Conservation (phyloP, 2,888 invertebrate genomes). For the Plemyria rubiginata region DNA sequence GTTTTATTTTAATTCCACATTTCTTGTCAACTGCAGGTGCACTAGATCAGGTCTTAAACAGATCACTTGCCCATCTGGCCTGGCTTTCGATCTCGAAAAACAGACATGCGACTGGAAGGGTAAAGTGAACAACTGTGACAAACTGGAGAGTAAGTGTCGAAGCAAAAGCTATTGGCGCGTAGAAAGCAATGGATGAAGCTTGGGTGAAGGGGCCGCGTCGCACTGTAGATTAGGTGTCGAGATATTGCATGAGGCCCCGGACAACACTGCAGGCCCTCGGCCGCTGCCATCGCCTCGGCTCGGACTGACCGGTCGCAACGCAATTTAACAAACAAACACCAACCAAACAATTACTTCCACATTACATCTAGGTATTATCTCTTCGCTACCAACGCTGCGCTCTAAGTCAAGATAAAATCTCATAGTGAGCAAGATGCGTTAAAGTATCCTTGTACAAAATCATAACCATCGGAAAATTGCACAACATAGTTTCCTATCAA, state of each 20-base stretch:
- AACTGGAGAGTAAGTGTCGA: slow-evolving; percentile 96
- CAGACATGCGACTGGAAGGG: slow-evolving; percentile 99
- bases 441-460: too few relatives aligned
- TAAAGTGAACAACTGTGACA: slow-evolving; percentile 98
- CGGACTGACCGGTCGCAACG: slow-evolving; percentile 58
- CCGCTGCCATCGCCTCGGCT: slow-evolving; percentile 48
- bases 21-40: slow-evolving; percentile 90
- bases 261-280: slow-evolving; percentile 48
- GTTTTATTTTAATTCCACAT: slow-evolving; percentile 75
- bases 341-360: slow-evolving; percentile 24
- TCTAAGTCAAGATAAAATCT: background rate
- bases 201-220: slow-evolving; percentile 83
- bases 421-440: background rate
- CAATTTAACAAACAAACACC: slow-evolving; percentile 62
- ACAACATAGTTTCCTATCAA: too few relatives aligned
- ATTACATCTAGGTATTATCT: background rate
- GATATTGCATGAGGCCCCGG: slow-evolving; percentile 80
- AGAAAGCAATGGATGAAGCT: slow-evolving; percentile 79
- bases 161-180: slow-evolving; percentile 77
- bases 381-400: background rate
- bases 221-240: slow-evolving; percentile 75
- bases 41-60: slow-evolving; percentile 98
- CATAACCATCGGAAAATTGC: too few relatives aligned
- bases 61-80: slow-evolving; percentile 98
- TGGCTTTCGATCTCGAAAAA: slow-evolving; percentile 98